Percentiles rank a stretch among this genome's conserved stretches.
Conservation (phyloP, 2,797 vertebrate genomes). For the Gallinago stenura region DNA sequence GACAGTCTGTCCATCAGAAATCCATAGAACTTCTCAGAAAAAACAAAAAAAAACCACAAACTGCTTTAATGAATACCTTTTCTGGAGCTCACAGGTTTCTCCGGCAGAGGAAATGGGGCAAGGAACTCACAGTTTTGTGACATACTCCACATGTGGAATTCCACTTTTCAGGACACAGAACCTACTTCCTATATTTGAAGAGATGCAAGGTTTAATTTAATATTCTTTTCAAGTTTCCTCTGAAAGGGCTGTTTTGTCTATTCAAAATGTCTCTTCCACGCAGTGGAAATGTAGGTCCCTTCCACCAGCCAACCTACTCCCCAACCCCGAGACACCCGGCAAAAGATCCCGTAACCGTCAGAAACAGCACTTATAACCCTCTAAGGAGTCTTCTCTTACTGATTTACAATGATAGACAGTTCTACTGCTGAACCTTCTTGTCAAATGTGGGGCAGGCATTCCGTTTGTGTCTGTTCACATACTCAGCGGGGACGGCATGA, state of each 20-base stretch:
- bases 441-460: slow-evolving; percentile 23
- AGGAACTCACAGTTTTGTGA: neutral
- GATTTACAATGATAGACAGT: slow-evolving; percentile 40
- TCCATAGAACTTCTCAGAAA: neutral
- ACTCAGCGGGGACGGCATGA: neutral
- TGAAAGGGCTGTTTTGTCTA: slow-evolving; percentile 41
- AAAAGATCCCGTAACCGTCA: slow-evolving; percentile 3
- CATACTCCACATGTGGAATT: neutral
- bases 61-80: neutral
- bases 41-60: neutral
- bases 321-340: neutral
- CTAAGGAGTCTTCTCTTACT: neutral
- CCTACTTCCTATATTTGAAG: neutral
- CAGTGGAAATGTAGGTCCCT: neutral
- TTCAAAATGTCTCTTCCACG: slow-evolving; percentile 24
- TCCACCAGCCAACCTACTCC: neutral
- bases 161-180: neutral
- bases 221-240: neutral
- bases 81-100: neutral
- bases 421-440: slow-evolving; percentile 34
- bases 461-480: slow-evolving; percentile 1
- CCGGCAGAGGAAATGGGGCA: neutral
- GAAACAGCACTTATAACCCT: neutral
- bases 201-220: neutral
- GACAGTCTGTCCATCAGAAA: neutral